Evolutionary conservation across 2,113 vertebrate genomes (phyloP).

Genomic region (Oncorhynchus nerka): DNA sequence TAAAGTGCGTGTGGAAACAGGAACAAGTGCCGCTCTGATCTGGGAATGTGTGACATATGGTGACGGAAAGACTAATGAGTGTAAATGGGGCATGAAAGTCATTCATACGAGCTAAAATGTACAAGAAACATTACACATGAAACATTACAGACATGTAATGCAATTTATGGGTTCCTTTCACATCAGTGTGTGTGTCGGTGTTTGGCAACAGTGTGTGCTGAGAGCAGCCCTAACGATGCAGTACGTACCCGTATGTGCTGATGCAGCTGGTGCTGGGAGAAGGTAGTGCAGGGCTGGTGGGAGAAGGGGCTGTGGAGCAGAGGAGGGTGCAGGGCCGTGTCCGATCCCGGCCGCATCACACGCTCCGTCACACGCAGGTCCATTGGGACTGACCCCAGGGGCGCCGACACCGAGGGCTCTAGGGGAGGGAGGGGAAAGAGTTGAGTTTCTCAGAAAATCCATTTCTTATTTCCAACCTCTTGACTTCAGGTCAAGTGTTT

Average conservation of each 20-base stretch:
- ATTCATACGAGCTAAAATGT: too few relatives aligned
- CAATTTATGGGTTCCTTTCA: too few relatives aligned
- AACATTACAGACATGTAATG: too few relatives aligned
- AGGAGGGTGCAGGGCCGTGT: constrained; percentile 83
- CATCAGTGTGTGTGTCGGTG: too few relatives aligned
- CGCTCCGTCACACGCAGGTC: constrained; percentile 92
- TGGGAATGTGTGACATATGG: too few relatives aligned
- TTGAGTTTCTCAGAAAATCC: not conserved
- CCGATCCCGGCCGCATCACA: constrained; percentile 76
- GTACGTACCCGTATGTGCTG: constrained; percentile 79
- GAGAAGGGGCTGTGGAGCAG: constrained; percentile 78
- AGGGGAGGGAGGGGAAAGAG: constrained; percentile 11
- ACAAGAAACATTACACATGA: too few relatives aligned
- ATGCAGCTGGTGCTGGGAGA: constrained; percentile 81
- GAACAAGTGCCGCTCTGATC: not conserved
- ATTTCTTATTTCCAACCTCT: not conserved
- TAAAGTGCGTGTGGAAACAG: not conserved
- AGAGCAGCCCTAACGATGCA: too few relatives aligned
- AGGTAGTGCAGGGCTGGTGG: constrained; percentile 74
- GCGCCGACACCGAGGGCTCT: constrained; percentile 48
- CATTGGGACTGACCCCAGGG: constrained; percentile 78
- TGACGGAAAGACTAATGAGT: too few relatives aligned
- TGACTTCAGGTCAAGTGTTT: too few relatives aligned
- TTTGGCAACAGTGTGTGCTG: too few relatives aligned
- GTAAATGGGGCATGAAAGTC: too few relatives aligned